Evolutionary conservation across 2,888 invertebrate species (phyloP).

Genomic region (Heliconius erato): DNA sequence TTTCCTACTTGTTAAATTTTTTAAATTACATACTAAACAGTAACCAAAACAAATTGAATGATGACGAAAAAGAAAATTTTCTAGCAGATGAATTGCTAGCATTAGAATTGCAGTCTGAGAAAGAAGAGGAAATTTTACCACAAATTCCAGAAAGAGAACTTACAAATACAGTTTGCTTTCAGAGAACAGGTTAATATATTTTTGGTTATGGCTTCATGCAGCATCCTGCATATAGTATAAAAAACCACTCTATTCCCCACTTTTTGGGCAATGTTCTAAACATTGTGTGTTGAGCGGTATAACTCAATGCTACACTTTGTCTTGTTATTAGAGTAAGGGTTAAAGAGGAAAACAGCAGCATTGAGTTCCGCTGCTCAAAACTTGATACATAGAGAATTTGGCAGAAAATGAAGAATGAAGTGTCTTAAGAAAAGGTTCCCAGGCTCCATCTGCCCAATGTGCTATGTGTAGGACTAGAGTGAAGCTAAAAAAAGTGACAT

Average conservation of each 20-base stretch:
- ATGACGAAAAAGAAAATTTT: conserved; percentile 69
- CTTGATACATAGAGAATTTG: too few relatives aligned
- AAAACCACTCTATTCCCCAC: not conserved
- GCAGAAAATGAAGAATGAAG: too few relatives aligned
- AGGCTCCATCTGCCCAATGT: too few relatives aligned
- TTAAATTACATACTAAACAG: conserved; percentile 69
- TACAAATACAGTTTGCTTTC: conserved; percentile 67
- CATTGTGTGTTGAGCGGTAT: not conserved
- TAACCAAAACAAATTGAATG: conserved; percentile 56
- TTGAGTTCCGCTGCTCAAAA: too few relatives aligned
- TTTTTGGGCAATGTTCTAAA: not conserved
- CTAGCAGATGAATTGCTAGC: conserved; percentile 74
- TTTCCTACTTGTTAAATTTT: conserved; percentile 74
- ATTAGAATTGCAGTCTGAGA: conserved; percentile 67
- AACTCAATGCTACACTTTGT: not conserved
- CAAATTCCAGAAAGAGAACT: conserved; percentile 53
- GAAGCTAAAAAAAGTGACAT: too few relatives aligned
- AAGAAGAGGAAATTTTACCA: conserved; percentile 47
- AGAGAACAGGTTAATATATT: conserved; percentile 70
- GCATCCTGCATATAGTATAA: not conserved
- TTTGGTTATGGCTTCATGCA: not conserved
- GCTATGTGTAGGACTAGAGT: too few relatives aligned
- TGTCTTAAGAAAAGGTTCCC: too few relatives aligned
- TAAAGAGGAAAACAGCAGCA: too few relatives aligned
- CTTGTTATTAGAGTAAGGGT: not conserved